phyloP scores from a whole-genome alignment of 2,888 invertebrate genomes.

The Oasisia sp. region DNA sequence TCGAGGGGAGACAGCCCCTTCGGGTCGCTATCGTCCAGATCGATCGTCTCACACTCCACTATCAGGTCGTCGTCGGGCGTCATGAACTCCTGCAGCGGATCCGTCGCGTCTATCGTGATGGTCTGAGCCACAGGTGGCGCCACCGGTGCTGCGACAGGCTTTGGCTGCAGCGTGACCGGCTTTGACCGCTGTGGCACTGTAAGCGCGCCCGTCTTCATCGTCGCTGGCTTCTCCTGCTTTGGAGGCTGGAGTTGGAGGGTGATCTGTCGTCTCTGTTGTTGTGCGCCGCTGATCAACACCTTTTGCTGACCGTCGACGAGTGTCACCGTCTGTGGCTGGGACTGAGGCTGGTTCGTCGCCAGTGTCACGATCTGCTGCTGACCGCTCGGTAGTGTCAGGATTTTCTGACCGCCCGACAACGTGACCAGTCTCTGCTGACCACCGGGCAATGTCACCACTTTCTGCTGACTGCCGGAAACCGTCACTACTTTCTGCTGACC shows the following conservation, averaged over 20 bases:
- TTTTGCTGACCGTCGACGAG: constrained; percentile 18
- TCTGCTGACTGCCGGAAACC: background rate
- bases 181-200: background rate
- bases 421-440: background rate
- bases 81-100: background rate
- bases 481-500: constrained; percentile 17
- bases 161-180: background rate
- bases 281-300: background rate
- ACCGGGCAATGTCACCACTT: background rate
- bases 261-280: constrained; percentile 6
- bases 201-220: background rate
- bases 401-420: background rate
- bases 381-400: background rate
- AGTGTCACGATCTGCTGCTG: background rate
- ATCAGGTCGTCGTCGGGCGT: background rate
- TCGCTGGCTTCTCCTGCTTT: constrained; percentile 7
- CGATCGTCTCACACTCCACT: background rate
- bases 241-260: constrained; percentile 18
- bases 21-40: background rate
- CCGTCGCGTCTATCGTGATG: background rate
- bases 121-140: background rate
- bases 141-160: background rate
- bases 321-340: constrained; percentile 21
- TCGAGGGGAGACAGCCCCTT: background rate
- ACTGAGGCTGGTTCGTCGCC: constrained; percentile 25